These are phyloP conservation scores for Mus caroli DNA, from an alignment of 2,797 vertebrate species.

Conservation along the genomic window DNA sequence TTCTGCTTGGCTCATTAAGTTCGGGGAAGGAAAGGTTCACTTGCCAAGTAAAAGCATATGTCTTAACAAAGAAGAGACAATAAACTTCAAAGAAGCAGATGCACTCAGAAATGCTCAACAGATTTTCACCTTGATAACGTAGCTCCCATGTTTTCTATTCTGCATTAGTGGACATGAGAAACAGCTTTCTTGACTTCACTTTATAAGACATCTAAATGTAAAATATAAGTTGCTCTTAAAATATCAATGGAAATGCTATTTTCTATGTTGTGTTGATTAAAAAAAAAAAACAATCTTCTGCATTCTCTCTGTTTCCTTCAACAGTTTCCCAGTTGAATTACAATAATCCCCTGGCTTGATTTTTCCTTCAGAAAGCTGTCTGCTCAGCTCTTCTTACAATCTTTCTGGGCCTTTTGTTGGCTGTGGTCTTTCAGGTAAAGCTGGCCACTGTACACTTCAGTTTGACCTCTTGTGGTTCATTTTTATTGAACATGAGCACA, in stretches of 20 bases:
- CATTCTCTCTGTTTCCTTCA: conserved; percentile 33
- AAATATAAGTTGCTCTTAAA: conserved; percentile 78
- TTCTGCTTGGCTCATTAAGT: neutral
- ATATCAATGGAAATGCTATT: conserved; percentile 67
- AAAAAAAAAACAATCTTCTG: neutral
- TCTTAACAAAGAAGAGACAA: conserved; percentile 34
- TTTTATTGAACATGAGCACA: neutral
- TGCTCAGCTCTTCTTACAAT: conserved; percentile 27
- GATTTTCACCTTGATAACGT: conserved; percentile 56
- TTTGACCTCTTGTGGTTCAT: conserved; percentile 6
- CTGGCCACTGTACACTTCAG: neutral
- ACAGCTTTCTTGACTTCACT: conserved; percentile 58
- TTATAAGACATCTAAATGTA: conserved; percentile 73
- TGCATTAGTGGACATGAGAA: neutral
- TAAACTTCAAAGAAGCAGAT: conserved; percentile 57
- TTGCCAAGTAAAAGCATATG: neutral
- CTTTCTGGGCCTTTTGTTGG: neutral
- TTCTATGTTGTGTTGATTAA: conserved; percentile 68
- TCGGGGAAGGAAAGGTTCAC: neutral
- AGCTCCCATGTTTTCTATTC: conserved; percentile 66
- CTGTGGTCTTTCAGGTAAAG: neutral
- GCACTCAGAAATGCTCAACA: conserved; percentile 47
- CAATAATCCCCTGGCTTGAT: conserved; percentile 32
- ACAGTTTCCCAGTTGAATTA: conserved; percentile 54
- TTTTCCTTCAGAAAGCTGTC: conserved; percentile 56